Evolutionary conservation across 2,797 vertebrate species (phyloP), one percentile per base, ranked within the genome.

Genomic region (Scarus forsteni): DNA sequence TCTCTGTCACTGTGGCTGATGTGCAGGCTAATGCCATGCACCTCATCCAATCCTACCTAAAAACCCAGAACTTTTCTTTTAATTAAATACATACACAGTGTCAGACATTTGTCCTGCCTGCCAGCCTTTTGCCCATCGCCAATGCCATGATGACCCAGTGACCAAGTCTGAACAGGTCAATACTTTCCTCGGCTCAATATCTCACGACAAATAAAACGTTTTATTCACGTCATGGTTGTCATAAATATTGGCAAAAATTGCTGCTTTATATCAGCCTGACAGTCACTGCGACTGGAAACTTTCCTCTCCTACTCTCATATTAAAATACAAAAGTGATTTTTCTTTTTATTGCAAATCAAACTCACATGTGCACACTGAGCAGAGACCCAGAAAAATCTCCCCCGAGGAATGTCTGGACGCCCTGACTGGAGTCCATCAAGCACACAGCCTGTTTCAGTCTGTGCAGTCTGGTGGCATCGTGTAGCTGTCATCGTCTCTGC

Each of bases 371-470:
- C 66, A 55, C 63, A 73, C 77, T 60, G 55, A 70, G 67, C 75
- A 48, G 61, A 67, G 66, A 84, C 79, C 34, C 50, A 45, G 50
- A 71, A 70, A 77, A 84, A 73, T 52, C 52, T 66, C 70, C 64
- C 18, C 52, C 6, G 3, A 57, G 48, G 67, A 81, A 79, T 52
- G 64, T 73, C 72, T 79, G 59, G 58, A 75, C 13, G 62, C 54
- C 39, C 60, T 85, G 83, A 86, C 74, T 79, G 86, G 72, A 92
- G 75, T 85, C 66, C 52, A 88, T 92, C 60, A 89, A 90, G 27
- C 27, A 92, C 90, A 87, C 46, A 42, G 83, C 75, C 77, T 76
- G 68, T 83, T 86, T 76, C 81, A 82, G 68, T 88, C 62, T 80
- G 75, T 75, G 78, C 81, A 73, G 56, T 80, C 50, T 77, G 73